phyloP scores from a whole-genome alignment of 2,888 invertebrate genomes.

The Drosophila lacicola region DNA sequence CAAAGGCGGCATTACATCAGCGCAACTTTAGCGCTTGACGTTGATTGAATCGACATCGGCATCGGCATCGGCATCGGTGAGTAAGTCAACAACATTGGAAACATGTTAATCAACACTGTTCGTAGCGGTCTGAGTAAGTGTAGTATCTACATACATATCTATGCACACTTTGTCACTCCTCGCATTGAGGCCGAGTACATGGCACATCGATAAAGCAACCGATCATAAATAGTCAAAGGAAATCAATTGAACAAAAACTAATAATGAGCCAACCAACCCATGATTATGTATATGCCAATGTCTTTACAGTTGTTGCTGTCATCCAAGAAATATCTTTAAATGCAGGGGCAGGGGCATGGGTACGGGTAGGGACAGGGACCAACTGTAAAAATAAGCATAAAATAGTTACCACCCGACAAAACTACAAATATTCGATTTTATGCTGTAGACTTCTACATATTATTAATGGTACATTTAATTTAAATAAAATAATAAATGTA shows the following conservation, averaged over 20 bases:
- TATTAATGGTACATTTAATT: too few species aligned
- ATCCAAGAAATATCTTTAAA: background rate
- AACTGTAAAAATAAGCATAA: background rate
- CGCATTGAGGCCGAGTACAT: slow-evolving; percentile 11
- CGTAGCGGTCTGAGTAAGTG: background rate
- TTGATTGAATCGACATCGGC: slow-evolving; percentile 52
- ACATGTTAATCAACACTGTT: slow-evolving; percentile 58
- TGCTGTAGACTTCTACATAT: background rate
- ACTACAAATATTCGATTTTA: slow-evolving; percentile 6
- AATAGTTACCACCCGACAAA: slow-evolving; percentile 31
- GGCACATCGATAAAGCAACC: slow-evolving; percentile 25
- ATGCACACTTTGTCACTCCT: slow-evolving; percentile 13
- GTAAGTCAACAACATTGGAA: slow-evolving; percentile 41
- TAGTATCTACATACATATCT: slow-evolving; percentile 12
- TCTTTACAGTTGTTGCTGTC: slow-evolving; percentile 35
- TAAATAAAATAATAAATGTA: too few species aligned
- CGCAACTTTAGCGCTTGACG: slow-evolving; percentile 46
- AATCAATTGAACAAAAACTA: slow-evolving; percentile 73
- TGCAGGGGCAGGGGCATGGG: background rate
- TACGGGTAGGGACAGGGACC: too few species aligned
- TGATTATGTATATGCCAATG: slow-evolving; percentile 18
- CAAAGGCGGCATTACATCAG: slow-evolving; percentile 73
- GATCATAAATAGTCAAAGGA: slow-evolving; percentile 69
- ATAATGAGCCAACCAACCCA: slow-evolving; percentile 57
- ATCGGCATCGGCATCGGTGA: slow-evolving; percentile 18